Conservation (phyloP, 2,113 vertebrate genomes). For the Cettia cetti region DNA sequence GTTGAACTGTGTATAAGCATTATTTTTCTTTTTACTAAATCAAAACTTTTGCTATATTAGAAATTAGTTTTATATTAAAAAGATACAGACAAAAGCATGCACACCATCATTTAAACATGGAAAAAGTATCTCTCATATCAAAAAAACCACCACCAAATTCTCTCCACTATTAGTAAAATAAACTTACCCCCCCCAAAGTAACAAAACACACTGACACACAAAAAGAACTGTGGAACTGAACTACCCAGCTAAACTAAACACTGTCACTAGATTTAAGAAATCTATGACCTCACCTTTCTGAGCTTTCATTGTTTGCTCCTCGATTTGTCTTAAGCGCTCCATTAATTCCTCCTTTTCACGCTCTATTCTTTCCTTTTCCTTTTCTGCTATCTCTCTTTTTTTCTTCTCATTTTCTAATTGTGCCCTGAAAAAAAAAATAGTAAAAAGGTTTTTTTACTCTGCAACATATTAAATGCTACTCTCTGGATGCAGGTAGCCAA, state of each 20-base stretch:
- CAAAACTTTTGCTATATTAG: background rate
- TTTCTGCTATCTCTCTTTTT: conserved; percentile 93
- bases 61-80: background rate
- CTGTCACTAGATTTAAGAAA: background rate
- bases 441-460: background rate
- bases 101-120: background rate
- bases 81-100: background rate
- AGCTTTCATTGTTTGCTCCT: conserved; percentile 93
- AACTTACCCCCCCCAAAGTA: background rate
- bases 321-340: conserved; percentile 89
- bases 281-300: conserved; percentile 84
- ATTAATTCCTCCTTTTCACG: conserved; percentile 95
- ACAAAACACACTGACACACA: background rate
- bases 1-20: background rate
- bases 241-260: background rate
- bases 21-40: background rate
- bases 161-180: background rate
- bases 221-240: background rate
- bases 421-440: conserved; percentile 73
- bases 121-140: background rate
- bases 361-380: conserved; percentile 96
- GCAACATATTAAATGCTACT: background rate
- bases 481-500: background rate
- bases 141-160: background rate
- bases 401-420: conserved; percentile 98